Evolutionary conservation across 2,113 vertebrate genomes (phyloP).

Genomic region (Gulo gulo): DNA sequence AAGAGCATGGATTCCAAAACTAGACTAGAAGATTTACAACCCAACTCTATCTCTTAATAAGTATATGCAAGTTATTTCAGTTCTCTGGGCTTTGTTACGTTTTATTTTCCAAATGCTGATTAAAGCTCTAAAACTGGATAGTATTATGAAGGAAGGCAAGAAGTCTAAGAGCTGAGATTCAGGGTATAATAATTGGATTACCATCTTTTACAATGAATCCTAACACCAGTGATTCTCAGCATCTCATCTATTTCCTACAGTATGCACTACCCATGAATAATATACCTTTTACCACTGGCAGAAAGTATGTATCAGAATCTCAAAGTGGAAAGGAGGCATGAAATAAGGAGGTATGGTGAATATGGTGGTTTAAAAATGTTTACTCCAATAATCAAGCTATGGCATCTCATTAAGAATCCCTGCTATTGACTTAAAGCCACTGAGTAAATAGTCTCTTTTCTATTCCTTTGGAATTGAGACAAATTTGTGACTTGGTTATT

Average conservation of each 20-base stretch:
- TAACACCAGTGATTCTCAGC: neutral
- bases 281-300: neutral
- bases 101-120: neutral
- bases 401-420: neutral
- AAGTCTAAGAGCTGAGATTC: neutral
- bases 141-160: neutral
- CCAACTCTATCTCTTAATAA: neutral
- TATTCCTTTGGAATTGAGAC: neutral
- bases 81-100: neutral
- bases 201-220: neutral
- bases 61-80: neutral
- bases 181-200: neutral
- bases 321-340: neutral
- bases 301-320: neutral
- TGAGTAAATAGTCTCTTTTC: neutral
- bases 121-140: neutral
- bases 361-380: neutral
- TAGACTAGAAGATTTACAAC: neutral
- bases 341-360: neutral
- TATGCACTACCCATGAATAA: neutral
- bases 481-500: neutral
- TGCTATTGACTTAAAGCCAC: neutral
- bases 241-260: neutral
- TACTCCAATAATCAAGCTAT: neutral
- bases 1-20: slow-evolving; percentile 1